Evolutionary conservation across 2,113 vertebrate genomes (phyloP).

Genomic region (Shinisaurus crocodilurus): DNA sequence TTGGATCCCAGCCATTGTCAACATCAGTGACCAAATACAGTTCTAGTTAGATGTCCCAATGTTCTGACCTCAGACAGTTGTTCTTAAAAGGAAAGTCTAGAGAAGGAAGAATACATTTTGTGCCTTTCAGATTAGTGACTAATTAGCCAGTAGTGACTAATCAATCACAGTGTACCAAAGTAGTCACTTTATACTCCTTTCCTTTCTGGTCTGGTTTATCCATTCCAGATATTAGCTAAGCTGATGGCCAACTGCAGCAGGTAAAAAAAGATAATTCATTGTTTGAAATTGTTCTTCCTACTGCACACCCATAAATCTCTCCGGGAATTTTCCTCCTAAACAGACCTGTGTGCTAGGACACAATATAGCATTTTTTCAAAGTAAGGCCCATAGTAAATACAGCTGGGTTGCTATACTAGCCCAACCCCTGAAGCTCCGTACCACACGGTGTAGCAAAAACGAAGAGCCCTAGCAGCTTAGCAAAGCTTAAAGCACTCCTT

Average conservation of each 20-base stretch:
- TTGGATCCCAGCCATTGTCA: slow-evolving; percentile 10
- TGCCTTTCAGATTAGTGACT: too few species aligned
- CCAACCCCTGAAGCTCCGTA: not conserved
- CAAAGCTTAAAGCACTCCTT: not conserved
- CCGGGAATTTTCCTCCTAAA: not conserved
- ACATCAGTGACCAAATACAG: not conserved
- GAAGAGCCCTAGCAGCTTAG: not conserved
- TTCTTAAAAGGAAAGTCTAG: not conserved
- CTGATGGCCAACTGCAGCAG: not conserved
- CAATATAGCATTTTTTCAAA: not conserved
- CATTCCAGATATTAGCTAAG: not conserved
- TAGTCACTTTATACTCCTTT: not conserved
- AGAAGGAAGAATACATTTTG: not conserved
- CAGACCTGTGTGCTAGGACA: not conserved
- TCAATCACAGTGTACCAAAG: not conserved
- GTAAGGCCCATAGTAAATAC: not conserved
- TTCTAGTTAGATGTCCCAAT: not conserved
- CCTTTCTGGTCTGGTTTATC: not conserved
- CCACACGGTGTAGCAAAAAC: not conserved
- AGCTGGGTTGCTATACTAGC: not conserved
- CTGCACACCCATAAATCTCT: not conserved
- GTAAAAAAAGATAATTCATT: not conserved
- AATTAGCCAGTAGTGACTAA: not conserved
- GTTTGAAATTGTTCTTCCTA: not conserved
- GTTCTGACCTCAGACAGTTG: not conserved